Evolutionary conservation across 2,888 invertebrate genomes (phyloP).

Genomic region (Drosophila paranaensis): DNA sequence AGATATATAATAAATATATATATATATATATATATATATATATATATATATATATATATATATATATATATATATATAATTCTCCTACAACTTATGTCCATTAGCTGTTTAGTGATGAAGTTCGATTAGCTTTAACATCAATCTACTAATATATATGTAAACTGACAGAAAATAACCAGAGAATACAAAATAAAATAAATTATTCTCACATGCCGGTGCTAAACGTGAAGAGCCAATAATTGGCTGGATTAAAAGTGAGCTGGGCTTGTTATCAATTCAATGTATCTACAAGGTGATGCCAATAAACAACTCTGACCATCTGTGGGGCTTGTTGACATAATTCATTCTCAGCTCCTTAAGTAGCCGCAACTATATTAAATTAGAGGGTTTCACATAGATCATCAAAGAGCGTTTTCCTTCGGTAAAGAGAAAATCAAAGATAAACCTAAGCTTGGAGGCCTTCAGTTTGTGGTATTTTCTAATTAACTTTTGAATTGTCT

Average conservation of each 20-base stretch:
- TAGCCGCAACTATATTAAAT: slow-evolving; percentile 4
- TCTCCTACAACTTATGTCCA: background rate
- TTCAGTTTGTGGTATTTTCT: slow-evolving; percentile 27
- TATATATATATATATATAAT: no score
- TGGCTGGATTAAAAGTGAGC: background rate
- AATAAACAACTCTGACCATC: slow-evolving; percentile 13
- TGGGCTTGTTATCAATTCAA: background rate
- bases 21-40: no score
- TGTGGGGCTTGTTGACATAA: slow-evolving; percentile 12
- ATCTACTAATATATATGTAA: background rate
- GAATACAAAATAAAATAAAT: background rate
- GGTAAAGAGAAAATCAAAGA: background rate
- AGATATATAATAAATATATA: no score
- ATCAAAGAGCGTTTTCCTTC: background rate
- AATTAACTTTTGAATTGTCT: slow-evolving; percentile 43
- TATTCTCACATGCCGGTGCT: slow-evolving; percentile 39
- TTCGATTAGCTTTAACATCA: background rate
- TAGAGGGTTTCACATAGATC: background rate
- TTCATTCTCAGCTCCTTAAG: slow-evolving; percentile 11
- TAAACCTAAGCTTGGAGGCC: slow-evolving; percentile 8
- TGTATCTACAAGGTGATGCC: slow-evolving; percentile 7
- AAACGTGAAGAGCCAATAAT: slow-evolving; percentile 31
- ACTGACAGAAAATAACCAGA: background rate
- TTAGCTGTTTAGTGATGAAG: slow-evolving; percentile 1
- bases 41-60: no score